Evolutionary conservation across 2,113 vertebrate genomes (phyloP), one percentile per base, ranked within the genome.

Genomic region (Fregata magnificens): DNA sequence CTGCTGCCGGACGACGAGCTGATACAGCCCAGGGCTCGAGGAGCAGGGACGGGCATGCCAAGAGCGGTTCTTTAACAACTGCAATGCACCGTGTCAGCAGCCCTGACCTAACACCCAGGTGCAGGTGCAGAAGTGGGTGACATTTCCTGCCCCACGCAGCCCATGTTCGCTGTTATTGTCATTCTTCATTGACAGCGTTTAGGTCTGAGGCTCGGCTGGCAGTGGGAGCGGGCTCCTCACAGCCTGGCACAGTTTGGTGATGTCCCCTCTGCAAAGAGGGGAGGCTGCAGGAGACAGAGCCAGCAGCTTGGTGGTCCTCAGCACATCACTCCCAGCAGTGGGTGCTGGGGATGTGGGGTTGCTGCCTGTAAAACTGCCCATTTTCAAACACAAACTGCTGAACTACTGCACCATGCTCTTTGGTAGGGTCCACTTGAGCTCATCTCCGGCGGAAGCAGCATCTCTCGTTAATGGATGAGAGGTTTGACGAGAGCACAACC

Each of bases 111-210:
- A 10, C 44, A 4, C 29, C 50, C 73, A 3, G 26, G 10, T 15
- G 66, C 44, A 36, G 25, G 11, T 13, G 70, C 49, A 40, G 29
- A 11, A 28, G 19, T 2, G 31, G 62, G 12, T 7, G 53, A 32
- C 18, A 0, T 25, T 17, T 31, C 36, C 72, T 11, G 36, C 72
- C 36, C 83, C 52, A 3, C 1, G 3, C 72, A 44, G 53, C 63
- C 32, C 7, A 0, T 5, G 2, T 36, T 42, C 3, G 1, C 32
- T 69, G 32, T 11, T 34, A 2, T 10, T 21, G 70, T 11, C 13
- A 0, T 29, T 25, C 34, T 38, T 69, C 34, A 13, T 14, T 10
- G 49, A 13, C 7, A 10, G 11, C 2, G 36, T n/a, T 36, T 1
- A 6, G 56, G 55, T n/a, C 40, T 17, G 63, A 20, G 62, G 62